Percentiles rank a stretch among this genome's conserved stretches.
These are phyloP conservation scores for Ephialtes manifestator DNA, from an alignment of 2,888 invertebrate genomes.

Conservation along the genomic window DNA sequence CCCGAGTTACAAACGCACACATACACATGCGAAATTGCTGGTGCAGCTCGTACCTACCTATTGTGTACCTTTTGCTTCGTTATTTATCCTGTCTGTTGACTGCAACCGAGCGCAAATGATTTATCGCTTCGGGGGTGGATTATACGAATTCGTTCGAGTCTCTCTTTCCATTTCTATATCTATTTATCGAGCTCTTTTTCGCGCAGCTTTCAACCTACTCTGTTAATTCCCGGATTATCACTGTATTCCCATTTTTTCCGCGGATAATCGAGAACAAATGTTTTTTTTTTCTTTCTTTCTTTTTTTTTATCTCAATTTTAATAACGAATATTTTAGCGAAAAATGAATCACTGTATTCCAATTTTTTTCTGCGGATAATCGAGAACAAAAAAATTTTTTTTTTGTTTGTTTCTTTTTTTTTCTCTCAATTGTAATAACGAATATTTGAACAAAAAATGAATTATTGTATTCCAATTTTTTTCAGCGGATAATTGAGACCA, in stretches of 20 bases:
- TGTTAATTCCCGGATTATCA: slow-evolving; percentile 25
- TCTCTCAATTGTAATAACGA: too few relatives aligned
- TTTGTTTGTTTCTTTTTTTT: too few relatives aligned
- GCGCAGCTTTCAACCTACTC: slow-evolving; percentile 1
- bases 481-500: too few relatives aligned
- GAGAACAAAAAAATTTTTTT: too few relatives aligned
- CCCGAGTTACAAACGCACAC: slow-evolving; percentile 14
- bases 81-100: slow-evolving; percentile 34
- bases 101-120: slow-evolving; percentile 38
- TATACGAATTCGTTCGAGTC: slow-evolving; percentile 44
- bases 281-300: neutral
- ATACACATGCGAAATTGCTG: neutral
- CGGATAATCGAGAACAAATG: neutral
- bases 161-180: neutral
- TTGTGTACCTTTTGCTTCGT: slow-evolving; percentile 24
- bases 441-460: too few relatives aligned
- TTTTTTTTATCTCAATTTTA: too few relatives aligned
- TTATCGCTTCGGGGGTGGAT: slow-evolving; percentile 39
- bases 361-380: too few relatives aligned
- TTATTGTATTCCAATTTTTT: too few relatives aligned
- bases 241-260: slow-evolving; percentile 3
- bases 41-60: neutral
- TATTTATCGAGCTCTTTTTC: slow-evolving; percentile 1
- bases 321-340: too few relatives aligned
- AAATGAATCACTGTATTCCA: too few relatives aligned